Conservation (phyloP, 2,113 vertebrate species). For the Mustela lutreola region DNA sequence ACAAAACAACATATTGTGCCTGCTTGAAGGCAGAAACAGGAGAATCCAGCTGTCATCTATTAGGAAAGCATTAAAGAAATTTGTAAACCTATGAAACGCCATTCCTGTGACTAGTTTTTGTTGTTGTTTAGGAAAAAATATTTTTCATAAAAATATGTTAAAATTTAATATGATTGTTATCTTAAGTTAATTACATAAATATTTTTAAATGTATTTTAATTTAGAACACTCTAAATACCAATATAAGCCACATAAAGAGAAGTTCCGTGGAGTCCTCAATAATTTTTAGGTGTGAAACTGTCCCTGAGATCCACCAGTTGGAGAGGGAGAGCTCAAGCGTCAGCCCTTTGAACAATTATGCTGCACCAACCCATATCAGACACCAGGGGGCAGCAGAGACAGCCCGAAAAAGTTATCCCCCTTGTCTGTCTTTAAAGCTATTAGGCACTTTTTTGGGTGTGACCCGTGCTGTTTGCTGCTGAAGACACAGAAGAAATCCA, state of each 20-base stretch:
- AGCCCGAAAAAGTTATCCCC: neutral
- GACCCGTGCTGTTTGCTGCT: neutral
- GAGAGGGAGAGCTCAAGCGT: neutral
- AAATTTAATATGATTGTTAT: neutral
- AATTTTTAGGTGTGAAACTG: neutral
- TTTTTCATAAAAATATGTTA: conserved; percentile 45
- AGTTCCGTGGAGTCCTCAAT: neutral
- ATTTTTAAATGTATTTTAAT: conserved; percentile 8
- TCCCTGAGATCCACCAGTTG: neutral
- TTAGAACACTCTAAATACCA: neutral
- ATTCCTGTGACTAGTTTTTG: neutral
- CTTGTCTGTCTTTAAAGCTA: neutral
- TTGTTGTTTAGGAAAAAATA: conserved; percentile 11
- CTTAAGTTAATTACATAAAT: neutral
- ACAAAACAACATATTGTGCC: neutral
- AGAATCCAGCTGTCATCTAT: neutral
- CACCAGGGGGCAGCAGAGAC: conserved; percentile 77
- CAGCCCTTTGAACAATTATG: neutral
- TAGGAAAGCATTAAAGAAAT: neutral
- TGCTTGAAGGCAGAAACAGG: neutral
- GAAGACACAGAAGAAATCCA: neutral
- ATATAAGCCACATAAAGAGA: neutral
- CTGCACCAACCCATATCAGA: neutral
- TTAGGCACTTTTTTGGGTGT: too few relatives aligned
- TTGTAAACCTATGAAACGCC: neutral